Conservation (phyloP, 2,888 invertebrate genomes). For the Tethea ocularis region DNA sequence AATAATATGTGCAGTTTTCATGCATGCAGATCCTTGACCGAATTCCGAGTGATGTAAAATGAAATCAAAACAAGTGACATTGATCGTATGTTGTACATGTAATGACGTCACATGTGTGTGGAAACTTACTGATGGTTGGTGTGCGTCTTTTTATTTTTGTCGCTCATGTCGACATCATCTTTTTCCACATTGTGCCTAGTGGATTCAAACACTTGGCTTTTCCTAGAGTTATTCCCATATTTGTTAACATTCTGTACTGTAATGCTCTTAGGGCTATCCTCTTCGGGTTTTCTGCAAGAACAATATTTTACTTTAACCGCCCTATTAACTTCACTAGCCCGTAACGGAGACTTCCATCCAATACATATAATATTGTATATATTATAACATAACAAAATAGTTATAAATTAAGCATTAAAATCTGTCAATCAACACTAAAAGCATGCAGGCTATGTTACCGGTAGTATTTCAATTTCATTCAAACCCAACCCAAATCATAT, state of each 20-base stretch:
- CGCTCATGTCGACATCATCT: slow-evolving; percentile 89
- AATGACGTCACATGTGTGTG: slow-evolving; percentile 24
- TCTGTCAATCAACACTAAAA: slow-evolving; percentile 19
- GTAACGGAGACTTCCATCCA: background rate
- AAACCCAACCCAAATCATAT: slow-evolving; percentile 1
- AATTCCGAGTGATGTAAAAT: slow-evolving; percentile 13
- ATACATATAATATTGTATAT: slow-evolving; percentile 11
- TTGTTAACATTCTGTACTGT: slow-evolving; percentile 75
- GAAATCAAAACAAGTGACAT: slow-evolving; percentile 36
- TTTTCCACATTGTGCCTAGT: slow-evolving; percentile 88
- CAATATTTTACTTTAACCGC: slow-evolving; percentile 51
- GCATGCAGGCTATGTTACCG: slow-evolving; percentile 27
- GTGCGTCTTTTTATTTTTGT: slow-evolving; percentile 83
- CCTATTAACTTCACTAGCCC: slow-evolving; percentile 24
- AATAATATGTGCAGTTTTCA: slow-evolving; percentile 19
- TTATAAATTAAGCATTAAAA: slow-evolving; percentile 17
- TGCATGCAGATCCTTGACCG: slow-evolving; percentile 14
- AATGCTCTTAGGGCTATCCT: slow-evolving; percentile 75
- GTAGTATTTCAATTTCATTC: slow-evolving; percentile 7
- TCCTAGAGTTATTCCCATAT: slow-evolving; percentile 77
- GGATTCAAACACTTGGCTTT: slow-evolving; percentile 88
- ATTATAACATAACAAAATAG: slow-evolving; percentile 17
- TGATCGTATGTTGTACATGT: slow-evolving; percentile 25
- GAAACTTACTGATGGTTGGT: slow-evolving; percentile 75
- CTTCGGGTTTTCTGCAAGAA: slow-evolving; percentile 80